These are phyloP conservation scores for Drosophila paulistorum DNA, from an alignment of 1,140 invertebrate genomes.

Conservation along the genomic window DNA sequence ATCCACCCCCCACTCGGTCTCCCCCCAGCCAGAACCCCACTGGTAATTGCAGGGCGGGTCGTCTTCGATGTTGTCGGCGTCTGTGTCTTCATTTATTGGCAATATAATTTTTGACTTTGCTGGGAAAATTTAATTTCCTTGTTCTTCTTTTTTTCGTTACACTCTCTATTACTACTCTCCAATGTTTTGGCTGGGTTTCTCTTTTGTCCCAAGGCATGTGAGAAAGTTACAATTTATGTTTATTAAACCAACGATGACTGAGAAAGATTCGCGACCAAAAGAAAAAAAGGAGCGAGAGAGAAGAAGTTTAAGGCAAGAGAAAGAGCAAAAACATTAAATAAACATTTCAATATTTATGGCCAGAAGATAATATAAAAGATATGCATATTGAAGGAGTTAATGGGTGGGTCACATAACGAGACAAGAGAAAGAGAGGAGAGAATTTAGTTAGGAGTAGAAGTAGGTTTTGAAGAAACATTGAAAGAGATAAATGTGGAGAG, in stretches of 20 bases:
- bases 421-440: background rate
- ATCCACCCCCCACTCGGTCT: background rate
- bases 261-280: slow-evolving; percentile 15
- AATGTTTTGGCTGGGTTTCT: slow-evolving; percentile 17
- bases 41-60: slow-evolving; percentile 63
- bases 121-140: slow-evolving; percentile 77
- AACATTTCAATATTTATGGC: slow-evolving; percentile 73
- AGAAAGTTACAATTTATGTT: slow-evolving; percentile 75
- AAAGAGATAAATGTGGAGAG: too few relatives aligned
- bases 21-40: slow-evolving; percentile 22
- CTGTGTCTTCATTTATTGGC: slow-evolving; percentile 76
- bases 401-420: background rate
- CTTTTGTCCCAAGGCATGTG: slow-evolving; percentile 32
- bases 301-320: background rate
- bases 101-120: slow-evolving; percentile 78
- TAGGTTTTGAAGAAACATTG: too few relatives aligned
- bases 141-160: slow-evolving; percentile 9
- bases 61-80: slow-evolving; percentile 44
- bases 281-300: too few relatives aligned
- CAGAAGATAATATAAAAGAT: slow-evolving; percentile 13
- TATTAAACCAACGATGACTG: slow-evolving; percentile 58
- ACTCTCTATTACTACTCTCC: background rate
- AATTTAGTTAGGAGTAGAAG: too few relatives aligned
- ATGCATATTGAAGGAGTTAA: background rate
- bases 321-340: slow-evolving; percentile 47